phyloP scores from a whole-genome alignment of 2,888 invertebrate species.

The Embidobia sp. region DNA sequence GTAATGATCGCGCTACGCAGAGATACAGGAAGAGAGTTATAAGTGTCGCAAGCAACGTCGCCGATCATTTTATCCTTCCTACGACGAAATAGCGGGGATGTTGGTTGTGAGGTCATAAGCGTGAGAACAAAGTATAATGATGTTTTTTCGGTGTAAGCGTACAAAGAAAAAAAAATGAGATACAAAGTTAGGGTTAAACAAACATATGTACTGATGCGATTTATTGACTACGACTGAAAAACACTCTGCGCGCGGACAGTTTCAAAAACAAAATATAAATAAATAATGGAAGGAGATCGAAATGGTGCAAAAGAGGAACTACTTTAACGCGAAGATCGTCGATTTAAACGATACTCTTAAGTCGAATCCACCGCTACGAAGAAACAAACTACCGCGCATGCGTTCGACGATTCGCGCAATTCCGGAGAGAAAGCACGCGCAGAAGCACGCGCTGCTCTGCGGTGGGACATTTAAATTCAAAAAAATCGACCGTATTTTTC shows the following conservation, averaged over 20 bases:
- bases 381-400: neutral
- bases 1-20: slow-evolving; percentile 50
- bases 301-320: neutral
- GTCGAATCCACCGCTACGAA: neutral
- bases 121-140: slow-evolving; percentile 55
- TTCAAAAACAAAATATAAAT: slow-evolving; percentile 1
- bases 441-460: neutral
- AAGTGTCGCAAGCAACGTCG: slow-evolving; percentile 49
- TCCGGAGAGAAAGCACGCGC: neutral
- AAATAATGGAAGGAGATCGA: slow-evolving; percentile 1
- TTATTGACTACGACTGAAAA: slow-evolving; percentile 56
- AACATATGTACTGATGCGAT: slow-evolving; percentile 60
- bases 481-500: slow-evolving; percentile 31
- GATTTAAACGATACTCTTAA: slow-evolving; percentile 13
- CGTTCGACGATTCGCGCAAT: neutral
- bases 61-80: slow-evolving; percentile 40
- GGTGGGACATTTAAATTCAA: slow-evolving; percentile 18
- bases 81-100: slow-evolving; percentile 46
- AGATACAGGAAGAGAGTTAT: slow-evolving; percentile 41
- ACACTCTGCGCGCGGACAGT: slow-evolving; percentile 32
- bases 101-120: slow-evolving; percentile 41
- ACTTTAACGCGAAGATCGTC: neutral
- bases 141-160: slow-evolving; percentile 62
- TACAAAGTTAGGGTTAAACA: slow-evolving; percentile 59
- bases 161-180: slow-evolving; percentile 62